Percentiles rank a stretch among this genome's conserved stretches.
These are phyloP conservation scores for Elmis aenea DNA, from an alignment of 2,888 invertebrate genomes.

Conservation along the genomic window DNA sequence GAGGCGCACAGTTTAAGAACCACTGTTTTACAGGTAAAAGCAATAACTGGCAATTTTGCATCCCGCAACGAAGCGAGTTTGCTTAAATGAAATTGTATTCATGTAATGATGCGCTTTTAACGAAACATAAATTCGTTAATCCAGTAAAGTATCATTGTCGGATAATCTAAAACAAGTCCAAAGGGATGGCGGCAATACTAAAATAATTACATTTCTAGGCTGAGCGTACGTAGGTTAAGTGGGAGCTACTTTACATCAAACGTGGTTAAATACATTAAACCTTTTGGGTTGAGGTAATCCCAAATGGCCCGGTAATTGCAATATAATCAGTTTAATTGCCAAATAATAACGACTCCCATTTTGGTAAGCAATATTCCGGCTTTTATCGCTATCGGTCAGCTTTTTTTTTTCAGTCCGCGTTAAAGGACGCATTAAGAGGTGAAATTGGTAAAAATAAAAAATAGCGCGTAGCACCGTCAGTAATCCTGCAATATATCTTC, in stretches of 20 bases:
- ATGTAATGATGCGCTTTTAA: too few relatives aligned
- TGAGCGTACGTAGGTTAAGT: conserved; percentile 21
- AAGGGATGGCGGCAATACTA: conserved; percentile 24
- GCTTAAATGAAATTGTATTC: too few relatives aligned
- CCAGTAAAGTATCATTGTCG: conserved; percentile 26
- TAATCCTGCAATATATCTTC: conserved; percentile 39
- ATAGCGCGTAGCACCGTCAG: conserved; percentile 34
- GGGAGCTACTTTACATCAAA: conserved; percentile 25
- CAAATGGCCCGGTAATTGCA: conserved; percentile 11
- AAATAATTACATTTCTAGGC: conserved; percentile 24
- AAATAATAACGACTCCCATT: conserved; percentile 16
- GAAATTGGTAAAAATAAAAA: conserved; percentile 32
- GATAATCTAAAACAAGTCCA: conserved; percentile 30
- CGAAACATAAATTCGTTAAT: too few relatives aligned
- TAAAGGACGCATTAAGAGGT: conserved; percentile 19
- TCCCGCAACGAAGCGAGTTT: too few relatives aligned
- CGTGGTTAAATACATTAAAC: conserved; percentile 20
- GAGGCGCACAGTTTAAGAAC: too few relatives aligned
- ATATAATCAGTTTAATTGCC: conserved; percentile 14
- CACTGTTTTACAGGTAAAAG: too few relatives aligned
- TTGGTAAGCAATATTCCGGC: conserved; percentile 10
- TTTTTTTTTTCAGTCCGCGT: conserved; percentile 10
- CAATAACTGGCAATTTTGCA: too few relatives aligned
- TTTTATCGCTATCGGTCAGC: conserved; percentile 17
- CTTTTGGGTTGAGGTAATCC: conserved; percentile 18